Conservation (phyloP, 2,888 invertebrate genomes). For the Lepidocyrtinus sp. region DNA sequence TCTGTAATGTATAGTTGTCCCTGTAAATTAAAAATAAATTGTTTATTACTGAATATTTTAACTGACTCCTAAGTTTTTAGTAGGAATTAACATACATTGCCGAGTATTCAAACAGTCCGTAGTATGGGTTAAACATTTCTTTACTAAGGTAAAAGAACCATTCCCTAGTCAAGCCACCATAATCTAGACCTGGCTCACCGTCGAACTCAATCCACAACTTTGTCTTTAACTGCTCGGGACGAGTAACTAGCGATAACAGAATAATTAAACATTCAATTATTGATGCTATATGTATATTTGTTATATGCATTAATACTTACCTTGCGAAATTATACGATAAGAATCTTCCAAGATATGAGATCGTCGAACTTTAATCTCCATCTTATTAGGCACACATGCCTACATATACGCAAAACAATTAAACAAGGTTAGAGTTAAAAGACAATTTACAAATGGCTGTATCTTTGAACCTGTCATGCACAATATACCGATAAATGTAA, state of each 20-base stretch:
- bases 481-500: not conserved
- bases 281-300: too few species aligned
- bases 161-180: slow-evolving; percentile 96
- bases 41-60: not conserved
- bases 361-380: slow-evolving; percentile 93
- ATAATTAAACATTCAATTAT: too few species aligned
- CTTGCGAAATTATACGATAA: slow-evolving; percentile 92
- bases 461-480: not conserved
- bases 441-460: not conserved
- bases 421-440: not conserved
- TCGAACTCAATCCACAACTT: slow-evolving; percentile 99
- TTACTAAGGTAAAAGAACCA: slow-evolving; percentile 99
- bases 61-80: not conserved
- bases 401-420: slow-evolving; percentile 74
- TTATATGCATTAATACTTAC: slow-evolving; percentile 75
- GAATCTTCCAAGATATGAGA: slow-evolving; percentile 97
- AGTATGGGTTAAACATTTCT: slow-evolving; percentile 99
- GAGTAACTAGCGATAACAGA: slow-evolving; percentile 91
- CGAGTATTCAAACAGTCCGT: slow-evolving; percentile 99
- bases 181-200: slow-evolving; percentile 96
- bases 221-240: slow-evolving; percentile 94
- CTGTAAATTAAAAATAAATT: slow-evolving; percentile 73
- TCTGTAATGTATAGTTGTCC: slow-evolving; percentile 99
- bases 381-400: slow-evolving; percentile 97
- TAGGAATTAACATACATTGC: slow-evolving; percentile 83